Percentiles rank a stretch among this genome's conserved stretches.
phyloP scores from a whole-genome alignment of 2,113 vertebrate genomes.

The Odocoileus virginianus region DNA sequence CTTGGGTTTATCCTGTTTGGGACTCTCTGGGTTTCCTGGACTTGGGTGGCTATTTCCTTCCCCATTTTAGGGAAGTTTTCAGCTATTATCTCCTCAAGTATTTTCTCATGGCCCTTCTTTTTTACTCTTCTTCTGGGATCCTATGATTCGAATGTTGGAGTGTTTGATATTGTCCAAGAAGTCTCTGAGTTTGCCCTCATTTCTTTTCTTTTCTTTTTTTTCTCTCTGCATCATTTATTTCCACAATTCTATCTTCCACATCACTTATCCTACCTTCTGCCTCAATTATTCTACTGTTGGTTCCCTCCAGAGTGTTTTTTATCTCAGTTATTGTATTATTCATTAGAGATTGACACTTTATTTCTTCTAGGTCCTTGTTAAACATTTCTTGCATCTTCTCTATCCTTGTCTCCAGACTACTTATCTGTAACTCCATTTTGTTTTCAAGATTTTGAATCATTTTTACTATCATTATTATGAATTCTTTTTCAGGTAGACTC shows the following conservation, averaged over 20 bases:
- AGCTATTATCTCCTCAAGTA: not conserved
- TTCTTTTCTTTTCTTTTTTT: not conserved
- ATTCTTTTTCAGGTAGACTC: not conserved
- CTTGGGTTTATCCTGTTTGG: not conserved
- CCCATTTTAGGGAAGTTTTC: not conserved
- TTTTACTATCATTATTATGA: not conserved
- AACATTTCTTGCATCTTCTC: not conserved
- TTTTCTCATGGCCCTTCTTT: not conserved
- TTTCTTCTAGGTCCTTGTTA: not conserved
- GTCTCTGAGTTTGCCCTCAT: not conserved
- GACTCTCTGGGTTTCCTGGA: not conserved
- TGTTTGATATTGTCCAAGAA: not conserved
- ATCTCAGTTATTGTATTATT: not conserved
- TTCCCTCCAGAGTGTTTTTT: not conserved
- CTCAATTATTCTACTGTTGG: not conserved
- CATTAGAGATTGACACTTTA: not conserved
- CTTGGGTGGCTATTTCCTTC: not conserved
- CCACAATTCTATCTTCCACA: not conserved
- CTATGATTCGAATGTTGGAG: not conserved
- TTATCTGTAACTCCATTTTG: not conserved
- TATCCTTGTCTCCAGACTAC: not conserved
- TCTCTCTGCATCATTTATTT: not conserved
- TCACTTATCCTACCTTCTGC: not conserved
- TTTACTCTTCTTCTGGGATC: not conserved
- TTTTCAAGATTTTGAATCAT: not conserved